Conservation (phyloP, 1,140 invertebrate genomes). For the Drosophila pachea region DNA sequence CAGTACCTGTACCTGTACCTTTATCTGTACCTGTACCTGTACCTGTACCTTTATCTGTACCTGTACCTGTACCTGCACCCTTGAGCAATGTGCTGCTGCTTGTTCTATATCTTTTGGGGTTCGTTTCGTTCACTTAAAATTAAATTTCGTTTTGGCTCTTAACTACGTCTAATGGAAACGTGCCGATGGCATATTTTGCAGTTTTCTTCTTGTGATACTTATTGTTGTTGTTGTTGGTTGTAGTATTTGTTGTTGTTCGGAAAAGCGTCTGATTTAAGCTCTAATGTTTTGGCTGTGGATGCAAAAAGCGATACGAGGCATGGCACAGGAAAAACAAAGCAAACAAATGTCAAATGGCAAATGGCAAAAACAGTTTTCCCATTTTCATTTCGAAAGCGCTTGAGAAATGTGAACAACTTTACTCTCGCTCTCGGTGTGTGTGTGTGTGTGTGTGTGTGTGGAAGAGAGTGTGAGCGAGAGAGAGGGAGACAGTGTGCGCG, state of each 20-base stretch:
- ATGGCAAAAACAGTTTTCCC: conserved; percentile 30
- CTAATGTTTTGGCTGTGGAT: conserved; percentile 28
- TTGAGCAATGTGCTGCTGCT: conserved; percentile 12
- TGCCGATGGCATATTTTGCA: conserved; percentile 9
- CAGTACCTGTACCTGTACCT: conserved; percentile 12
- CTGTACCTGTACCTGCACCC: conserved; percentile 12
- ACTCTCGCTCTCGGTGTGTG: conserved; percentile 6
- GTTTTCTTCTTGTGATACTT: background rate
- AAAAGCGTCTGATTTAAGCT: conserved; percentile 22
- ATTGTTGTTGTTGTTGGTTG: background rate
- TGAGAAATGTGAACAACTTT: conserved; percentile 40
- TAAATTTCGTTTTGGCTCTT: conserved; percentile 11
- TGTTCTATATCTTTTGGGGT: conserved; percentile 2
- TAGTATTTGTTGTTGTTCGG: conserved; percentile 2
- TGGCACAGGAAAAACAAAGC: conserved; percentile 37
- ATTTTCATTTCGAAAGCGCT: conserved; percentile 38
- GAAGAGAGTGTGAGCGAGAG: conserved; percentile 1
- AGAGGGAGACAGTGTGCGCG: conserved; percentile 17
- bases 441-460: background rate
- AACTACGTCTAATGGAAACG: conserved; percentile 18
- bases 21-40: conserved; percentile 27
- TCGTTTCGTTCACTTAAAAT: conserved; percentile 4
- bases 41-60: conserved; percentile 27
- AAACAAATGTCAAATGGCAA: conserved; percentile 24
- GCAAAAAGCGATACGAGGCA: conserved; percentile 17